Evolutionary conservation across 2,113 vertebrate species (phyloP).

Genomic region (Cephalopholis sonnerati): DNA sequence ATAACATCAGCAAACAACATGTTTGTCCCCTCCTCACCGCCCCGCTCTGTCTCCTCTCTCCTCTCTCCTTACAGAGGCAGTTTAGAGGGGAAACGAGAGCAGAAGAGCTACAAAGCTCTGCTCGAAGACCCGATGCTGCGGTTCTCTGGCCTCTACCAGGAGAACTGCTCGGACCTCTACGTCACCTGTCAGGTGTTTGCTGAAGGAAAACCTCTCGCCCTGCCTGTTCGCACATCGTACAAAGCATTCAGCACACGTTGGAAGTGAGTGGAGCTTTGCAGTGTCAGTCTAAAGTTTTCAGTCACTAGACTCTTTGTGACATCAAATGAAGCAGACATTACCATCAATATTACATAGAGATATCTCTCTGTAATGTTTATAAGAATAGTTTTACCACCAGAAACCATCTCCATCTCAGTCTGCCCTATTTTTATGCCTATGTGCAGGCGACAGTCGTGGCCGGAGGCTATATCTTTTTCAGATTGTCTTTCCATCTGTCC

Average conservation of each 20-base stretch:
- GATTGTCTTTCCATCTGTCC: too few species aligned
- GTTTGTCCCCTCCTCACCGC: background rate
- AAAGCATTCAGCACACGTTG: constrained; percentile 99
- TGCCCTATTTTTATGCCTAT: too few species aligned
- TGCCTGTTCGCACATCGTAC: constrained; percentile 96
- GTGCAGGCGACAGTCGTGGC: too few species aligned
- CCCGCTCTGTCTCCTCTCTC: background rate
- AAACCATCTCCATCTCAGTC: background rate
- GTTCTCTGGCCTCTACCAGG: constrained; percentile 97
- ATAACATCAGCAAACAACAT: background rate
- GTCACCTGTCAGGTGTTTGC: constrained; percentile 98
- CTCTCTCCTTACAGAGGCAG: constrained; percentile 91
- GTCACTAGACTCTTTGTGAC: background rate
- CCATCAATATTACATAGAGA: background rate
- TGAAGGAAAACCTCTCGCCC: constrained; percentile 95
- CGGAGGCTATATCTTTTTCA: too few species aligned
- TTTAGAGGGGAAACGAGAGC: constrained; percentile 96
- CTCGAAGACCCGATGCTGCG: constrained; percentile 96
- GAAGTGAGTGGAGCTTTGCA: constrained; percentile 90
- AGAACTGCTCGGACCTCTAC: constrained; percentile 96
- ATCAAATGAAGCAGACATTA: background rate
- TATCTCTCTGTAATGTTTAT: background rate
- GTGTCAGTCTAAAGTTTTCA: background rate
- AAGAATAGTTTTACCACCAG: background rate
- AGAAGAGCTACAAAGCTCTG: constrained; percentile 96